phyloP scores from a whole-genome alignment of 2,797 vertebrate species.

The Xenopus petersii region DNA sequence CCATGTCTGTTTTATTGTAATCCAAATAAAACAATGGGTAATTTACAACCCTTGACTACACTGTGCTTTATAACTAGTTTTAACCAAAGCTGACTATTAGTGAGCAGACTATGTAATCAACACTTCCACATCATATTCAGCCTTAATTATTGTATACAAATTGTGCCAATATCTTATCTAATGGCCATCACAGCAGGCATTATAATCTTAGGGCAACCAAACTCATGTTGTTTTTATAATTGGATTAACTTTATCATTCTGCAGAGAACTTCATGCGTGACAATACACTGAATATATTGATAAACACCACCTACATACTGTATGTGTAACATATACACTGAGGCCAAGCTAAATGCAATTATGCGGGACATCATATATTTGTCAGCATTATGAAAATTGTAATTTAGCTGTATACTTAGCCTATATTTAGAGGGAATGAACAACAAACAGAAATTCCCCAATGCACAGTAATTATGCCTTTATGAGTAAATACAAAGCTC shows the following conservation, averaged over 20 bases:
- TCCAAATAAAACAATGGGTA: no score
- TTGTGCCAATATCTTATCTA: not conserved
- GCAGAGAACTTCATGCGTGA: not conserved
- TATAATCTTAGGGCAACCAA: not conserved
- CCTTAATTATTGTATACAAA: not conserved
- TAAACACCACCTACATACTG: not conserved
- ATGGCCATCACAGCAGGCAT: not conserved
- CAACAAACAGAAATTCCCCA: not conserved
- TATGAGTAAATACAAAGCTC: not conserved
- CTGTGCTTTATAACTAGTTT: no score
- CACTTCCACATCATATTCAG: no score
- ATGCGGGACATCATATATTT: no score
- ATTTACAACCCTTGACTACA: no score
- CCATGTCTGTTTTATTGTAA: no score
- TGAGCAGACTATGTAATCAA: no score
- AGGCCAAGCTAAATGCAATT: no score
- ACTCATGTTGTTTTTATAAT: not conserved
- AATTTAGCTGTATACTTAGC: slow-evolving; percentile 5
- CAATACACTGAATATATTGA: slow-evolving; percentile 4
- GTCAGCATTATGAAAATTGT: not conserved
- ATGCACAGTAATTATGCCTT: not conserved
- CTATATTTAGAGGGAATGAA: slow-evolving; percentile 24
- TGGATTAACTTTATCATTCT: not conserved
- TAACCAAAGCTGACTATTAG: no score
- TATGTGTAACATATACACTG: not conserved